Base-by-base conservation (phyloP, 1,140 invertebrate genomes). In the Delia radicum region DNA sequence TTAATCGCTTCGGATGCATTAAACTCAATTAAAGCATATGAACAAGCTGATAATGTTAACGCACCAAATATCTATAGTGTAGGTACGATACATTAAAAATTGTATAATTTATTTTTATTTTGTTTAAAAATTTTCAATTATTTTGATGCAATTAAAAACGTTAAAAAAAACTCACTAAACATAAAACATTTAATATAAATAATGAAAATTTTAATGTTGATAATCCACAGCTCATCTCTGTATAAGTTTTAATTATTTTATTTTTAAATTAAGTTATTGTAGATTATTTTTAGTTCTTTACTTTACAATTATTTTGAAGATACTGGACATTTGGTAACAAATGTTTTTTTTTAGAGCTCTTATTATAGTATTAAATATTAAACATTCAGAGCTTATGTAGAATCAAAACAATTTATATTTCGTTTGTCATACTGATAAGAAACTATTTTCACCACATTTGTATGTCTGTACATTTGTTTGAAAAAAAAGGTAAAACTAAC, bases 131-230 rank as follows among this genome's bases (percentile, higher is more conserved):
- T 31, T 62, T 27, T n/a, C 28, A 18, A 74, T 74, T 15, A 24
- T 27, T 26, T 48, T 46, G 0, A 33, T 33, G 2, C 4, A 61
- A 61, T 73, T 15, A 73, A 46, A 46, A 27, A 5, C n/a, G 26
- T 27, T 29, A 10, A 3, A 42, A 8, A 37, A 62, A 61, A 82
- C 83, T 85, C 77, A 85, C 83, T 78, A 80, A 84, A 71, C 83
- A 85, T 8, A 85, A 62, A 77, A 85, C 81, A 76, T 85, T 82
- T 74, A 85, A 79, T 24, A 85, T 72, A 55, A 85, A 83, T 46
- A 82, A 81, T 18, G 79, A 78, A 62, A 85, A 80, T 77, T 85
- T 85, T 27, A 85, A 55, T 8, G 81, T 78, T 73, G 79, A 77
- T 0, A 78, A 82, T 61, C 80, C 81, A 77, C 81, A 83, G 48